Base-by-base conservation (phyloP, 2,888 invertebrate species). In the Serrognathus titanus region DNA sequence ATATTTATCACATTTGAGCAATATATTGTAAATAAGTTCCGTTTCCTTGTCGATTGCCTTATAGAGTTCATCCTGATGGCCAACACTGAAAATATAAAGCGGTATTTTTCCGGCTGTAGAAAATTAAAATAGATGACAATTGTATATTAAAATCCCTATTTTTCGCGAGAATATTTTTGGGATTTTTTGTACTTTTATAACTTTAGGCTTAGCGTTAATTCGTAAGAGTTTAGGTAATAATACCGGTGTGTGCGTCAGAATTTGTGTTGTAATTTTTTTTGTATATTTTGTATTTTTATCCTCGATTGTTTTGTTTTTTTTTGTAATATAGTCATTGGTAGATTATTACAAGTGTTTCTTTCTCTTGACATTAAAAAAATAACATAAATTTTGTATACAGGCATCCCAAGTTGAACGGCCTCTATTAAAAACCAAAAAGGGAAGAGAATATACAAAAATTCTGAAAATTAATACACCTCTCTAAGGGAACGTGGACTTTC, bases 131-230 rank as follows among this genome's bases (percentile, higher is more conserved):
- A 43, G 20, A 43, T 16, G 12, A 20, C 43, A 57, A 41, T 53
- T 54, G 58, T 55, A 55, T 55, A 55, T 50, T 55, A 55, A 69
- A 71, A 71, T 71, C 71, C 72, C 72, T 74, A 74, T 74, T 75
- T 75, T 75, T 70, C 65, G 65, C 67, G 60, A 67, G 66, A 64
- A 71, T 72, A 74, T 74, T 73, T 74, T 73, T 71, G 73, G 73
- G 73, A 73, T 72, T 70, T 70, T 73, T 74, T 73, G 68, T 75
- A 75, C 74, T 75, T 75, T 75, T 75, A 73, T 74, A 75, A 71
- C 66, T 60, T 62, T 63, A 55, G 53, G 49, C 43, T 49, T 55
- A 58, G 56, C 45, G 55, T 54, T 55, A 48, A 51, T 43, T 51
- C 41, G 35, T 47, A 54, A 60, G 57, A 57, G 53, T 53, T 38